Conservation (phyloP, 2,888 invertebrate genomes). For the Gasteruption jaculator region DNA sequence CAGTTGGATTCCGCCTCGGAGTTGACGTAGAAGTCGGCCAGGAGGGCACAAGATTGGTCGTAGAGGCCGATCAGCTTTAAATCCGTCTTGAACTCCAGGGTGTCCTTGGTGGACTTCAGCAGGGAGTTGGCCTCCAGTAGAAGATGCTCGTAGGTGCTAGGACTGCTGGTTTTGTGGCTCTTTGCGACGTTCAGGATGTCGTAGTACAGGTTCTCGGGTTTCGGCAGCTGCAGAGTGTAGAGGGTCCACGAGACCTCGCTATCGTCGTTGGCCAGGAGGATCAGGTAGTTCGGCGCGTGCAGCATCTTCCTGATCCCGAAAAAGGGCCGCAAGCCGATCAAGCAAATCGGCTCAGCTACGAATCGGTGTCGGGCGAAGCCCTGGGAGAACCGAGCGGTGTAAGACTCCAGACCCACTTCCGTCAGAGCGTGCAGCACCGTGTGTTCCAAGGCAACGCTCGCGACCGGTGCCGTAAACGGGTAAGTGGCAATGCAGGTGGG, state of each 20-base stretch:
- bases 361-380: slow-evolving; percentile 58
- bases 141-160: slow-evolving; percentile 67
- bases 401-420: slow-evolving; percentile 72
- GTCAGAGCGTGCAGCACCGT: slow-evolving; percentile 71
- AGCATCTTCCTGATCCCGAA: slow-evolving; percentile 59
- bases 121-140: slow-evolving; percentile 71
- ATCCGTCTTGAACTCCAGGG: slow-evolving; percentile 27
- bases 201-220: slow-evolving; percentile 61
- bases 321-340: slow-evolving; percentile 67
- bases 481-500: slow-evolving; percentile 52
- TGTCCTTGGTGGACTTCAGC: slow-evolving; percentile 54
- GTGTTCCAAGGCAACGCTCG: slow-evolving; percentile 63
- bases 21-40: slow-evolving; percentile 58
- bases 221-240: slow-evolving; percentile 67
- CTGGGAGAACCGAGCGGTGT: slow-evolving; percentile 62
- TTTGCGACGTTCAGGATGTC: slow-evolving; percentile 69
- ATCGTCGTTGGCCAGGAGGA: slow-evolving; percentile 58
- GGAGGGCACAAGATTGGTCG: slow-evolving; percentile 55
- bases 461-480: slow-evolving; percentile 68
- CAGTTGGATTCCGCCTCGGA: slow-evolving; percentile 48
- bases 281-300: slow-evolving; percentile 53
- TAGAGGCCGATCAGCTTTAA: slow-evolving; percentile 51
- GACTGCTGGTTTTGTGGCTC: slow-evolving; percentile 61
- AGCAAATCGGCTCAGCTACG: slow-evolving; percentile 60
- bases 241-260: slow-evolving; percentile 67